Percentiles rank a stretch among this genome's conserved stretches.
Conservation (phyloP, 2,888 invertebrate genomes). For the Salticus scenicus region DNA sequence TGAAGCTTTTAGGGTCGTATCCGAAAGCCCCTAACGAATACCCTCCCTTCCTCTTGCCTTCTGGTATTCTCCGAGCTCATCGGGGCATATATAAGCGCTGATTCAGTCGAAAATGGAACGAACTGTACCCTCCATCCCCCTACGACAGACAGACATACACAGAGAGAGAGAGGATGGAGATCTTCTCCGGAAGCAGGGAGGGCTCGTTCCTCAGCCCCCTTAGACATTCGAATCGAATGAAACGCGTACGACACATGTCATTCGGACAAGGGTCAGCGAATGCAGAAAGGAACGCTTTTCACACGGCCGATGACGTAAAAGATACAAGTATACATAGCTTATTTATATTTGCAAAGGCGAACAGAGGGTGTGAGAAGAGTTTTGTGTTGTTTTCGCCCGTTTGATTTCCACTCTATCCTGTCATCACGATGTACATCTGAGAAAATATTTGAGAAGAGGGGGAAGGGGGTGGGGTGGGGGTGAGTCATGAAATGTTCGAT, state of each 20-base stretch:
- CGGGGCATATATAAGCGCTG: slow-evolving; percentile 63
- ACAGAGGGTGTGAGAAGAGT: background rate
- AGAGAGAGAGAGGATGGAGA: background rate
- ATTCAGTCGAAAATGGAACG: slow-evolving; percentile 59
- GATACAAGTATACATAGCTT: slow-evolving; percentile 13
- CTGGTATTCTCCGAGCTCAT: slow-evolving; percentile 51
- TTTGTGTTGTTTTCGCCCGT: slow-evolving; percentile 6
- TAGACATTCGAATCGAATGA: slow-evolving; percentile 12
- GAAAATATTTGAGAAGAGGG: background rate
- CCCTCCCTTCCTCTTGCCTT: slow-evolving; percentile 23
- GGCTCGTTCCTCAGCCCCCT: slow-evolving; percentile 22
- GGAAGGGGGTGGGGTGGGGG: background rate
- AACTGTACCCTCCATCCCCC: background rate
- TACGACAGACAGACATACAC: background rate
- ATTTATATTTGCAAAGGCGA: slow-evolving; percentile 20
- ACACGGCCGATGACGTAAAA: background rate
- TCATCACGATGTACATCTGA: background rate
- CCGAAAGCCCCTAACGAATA: slow-evolving; percentile 8
- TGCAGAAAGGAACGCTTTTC: slow-evolving; percentile 3
- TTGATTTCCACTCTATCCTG: slow-evolving; percentile 18
- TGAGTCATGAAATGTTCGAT: background rate
- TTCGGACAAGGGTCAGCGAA: slow-evolving; percentile 62
- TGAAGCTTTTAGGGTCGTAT: background rate
- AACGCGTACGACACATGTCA: slow-evolving; percentile 61
- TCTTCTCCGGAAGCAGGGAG: slow-evolving; percentile 39